Conservation (phyloP, 1,140 invertebrate species). For the Helicoverpa armigera region DNA sequence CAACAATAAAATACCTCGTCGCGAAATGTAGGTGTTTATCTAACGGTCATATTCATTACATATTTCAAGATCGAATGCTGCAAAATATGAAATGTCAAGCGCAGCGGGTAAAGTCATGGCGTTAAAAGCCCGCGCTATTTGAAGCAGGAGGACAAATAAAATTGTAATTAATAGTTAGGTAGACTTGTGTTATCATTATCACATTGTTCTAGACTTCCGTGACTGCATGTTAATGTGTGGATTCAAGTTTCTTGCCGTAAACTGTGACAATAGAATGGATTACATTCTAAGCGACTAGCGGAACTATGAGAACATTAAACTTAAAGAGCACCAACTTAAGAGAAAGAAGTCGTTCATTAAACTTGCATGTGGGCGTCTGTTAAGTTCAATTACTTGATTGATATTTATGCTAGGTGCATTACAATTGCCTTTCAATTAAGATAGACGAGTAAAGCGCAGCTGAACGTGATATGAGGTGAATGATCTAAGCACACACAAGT, state of each 20-base stretch:
- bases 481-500: slow-evolving; percentile 29
- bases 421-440: slow-evolving; percentile 76
- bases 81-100: slow-evolving; percentile 19
- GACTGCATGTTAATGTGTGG: slow-evolving; percentile 37
- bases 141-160: not conserved
- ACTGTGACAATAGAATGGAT: slow-evolving; percentile 34
- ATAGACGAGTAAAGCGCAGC: slow-evolving; percentile 40
- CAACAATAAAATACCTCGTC: slow-evolving; percentile 32
- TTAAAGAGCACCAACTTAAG: slow-evolving; percentile 1
- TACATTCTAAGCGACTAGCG: slow-evolving; percentile 2
- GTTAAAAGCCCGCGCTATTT: not conserved
- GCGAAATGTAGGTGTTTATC: slow-evolving; percentile 43
- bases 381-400: slow-evolving; percentile 68
- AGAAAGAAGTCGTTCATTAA: slow-evolving; percentile 38
- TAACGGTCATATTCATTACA: slow-evolving; percentile 44
- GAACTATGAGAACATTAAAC: slow-evolving; percentile 7
- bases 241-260: slow-evolving; percentile 34
- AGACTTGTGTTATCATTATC: slow-evolving; percentile 8
- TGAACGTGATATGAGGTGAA: slow-evolving; percentile 35
- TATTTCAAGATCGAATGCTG: slow-evolving; percentile 15
- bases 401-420: slow-evolving; percentile 69
- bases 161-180: not conserved
- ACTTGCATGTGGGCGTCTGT: slow-evolving; percentile 62
- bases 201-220: slow-evolving; percentile 43
- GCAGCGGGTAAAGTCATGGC: not conserved